phyloP scores from a whole-genome alignment of 2,888 invertebrate genomes.

The Epirrhoe alternata region DNA sequence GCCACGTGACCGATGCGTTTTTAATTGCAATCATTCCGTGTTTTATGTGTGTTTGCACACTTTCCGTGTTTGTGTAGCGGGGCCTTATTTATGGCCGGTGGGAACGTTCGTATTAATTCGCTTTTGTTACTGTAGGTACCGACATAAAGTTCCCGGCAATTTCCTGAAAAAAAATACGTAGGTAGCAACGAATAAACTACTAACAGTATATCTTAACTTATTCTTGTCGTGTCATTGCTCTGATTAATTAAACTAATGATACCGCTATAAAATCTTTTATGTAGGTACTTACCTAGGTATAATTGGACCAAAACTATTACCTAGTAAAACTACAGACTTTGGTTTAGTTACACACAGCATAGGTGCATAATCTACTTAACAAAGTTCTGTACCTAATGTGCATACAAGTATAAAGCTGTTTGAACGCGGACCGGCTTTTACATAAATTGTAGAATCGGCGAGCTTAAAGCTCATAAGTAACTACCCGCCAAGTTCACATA shows the following conservation, averaged over 20 bases:
- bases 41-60: slow-evolving; percentile 83
- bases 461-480: slow-evolving; percentile 33
- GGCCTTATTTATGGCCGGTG: slow-evolving; percentile 81
- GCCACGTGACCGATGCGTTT: slow-evolving; percentile 82
- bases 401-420: slow-evolving; percentile 65
- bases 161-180: neutral
- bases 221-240: too few species aligned
- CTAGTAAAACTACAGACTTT: too few species aligned
- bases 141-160: neutral
- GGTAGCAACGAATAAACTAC: neutral
- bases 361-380: slow-evolving; percentile 74
- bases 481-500: slow-evolving; percentile 33
- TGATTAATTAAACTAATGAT: too few species aligned
- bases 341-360: slow-evolving; percentile 42
- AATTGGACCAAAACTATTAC: too few species aligned
- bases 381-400: slow-evolving; percentile 36
- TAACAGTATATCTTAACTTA: too few species aligned
- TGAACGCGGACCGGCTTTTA: slow-evolving; percentile 69
- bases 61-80: slow-evolving; percentile 74
- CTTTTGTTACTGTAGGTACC: slow-evolving; percentile 45
- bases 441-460: slow-evolving; percentile 76
- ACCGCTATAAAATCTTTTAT: too few species aligned
- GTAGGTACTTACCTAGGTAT: too few species aligned
- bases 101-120: slow-evolving; percentile 72
- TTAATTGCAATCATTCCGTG: slow-evolving; percentile 85